A percentile compares a stretch with the other conserved stretches of the same genome.
Conservation (phyloP, 2,113 vertebrate genomes). For the Nothoprocta pentlandii region DNA sequence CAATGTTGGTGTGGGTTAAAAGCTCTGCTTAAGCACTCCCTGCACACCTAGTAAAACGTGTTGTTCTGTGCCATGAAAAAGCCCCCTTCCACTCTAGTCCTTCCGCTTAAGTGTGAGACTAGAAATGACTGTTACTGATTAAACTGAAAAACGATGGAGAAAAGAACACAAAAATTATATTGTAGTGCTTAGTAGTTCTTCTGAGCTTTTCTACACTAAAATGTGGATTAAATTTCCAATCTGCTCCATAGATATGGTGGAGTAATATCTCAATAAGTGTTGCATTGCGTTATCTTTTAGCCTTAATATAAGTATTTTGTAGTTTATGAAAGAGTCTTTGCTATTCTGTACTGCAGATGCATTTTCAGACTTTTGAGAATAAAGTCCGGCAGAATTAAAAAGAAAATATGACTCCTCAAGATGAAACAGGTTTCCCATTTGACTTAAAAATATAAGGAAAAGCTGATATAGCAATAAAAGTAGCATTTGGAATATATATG, state of each 20-base stretch:
- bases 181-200: background rate
- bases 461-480: slow-evolving; percentile 13
- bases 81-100: background rate
- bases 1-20: background rate
- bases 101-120: background rate
- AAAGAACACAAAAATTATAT: background rate
- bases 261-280: background rate
- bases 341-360: background rate
- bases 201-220: background rate
- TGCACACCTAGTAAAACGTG: background rate
- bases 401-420: background rate
- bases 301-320: background rate
- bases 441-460: slow-evolving; percentile 5
- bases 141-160: background rate
- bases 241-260: background rate
- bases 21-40: background rate
- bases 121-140: background rate
- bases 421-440: background rate
- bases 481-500: background rate
- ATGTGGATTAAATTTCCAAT: background rate
- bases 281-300: background rate
- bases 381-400: background rate
- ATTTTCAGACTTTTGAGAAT: background rate
- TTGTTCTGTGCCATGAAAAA: background rate
- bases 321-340: background rate